These are phyloP conservation scores for Anoplolepis gracilipes DNA, from an alignment of 1,140 invertebrate genomes.

Conservation along the genomic window DNA sequence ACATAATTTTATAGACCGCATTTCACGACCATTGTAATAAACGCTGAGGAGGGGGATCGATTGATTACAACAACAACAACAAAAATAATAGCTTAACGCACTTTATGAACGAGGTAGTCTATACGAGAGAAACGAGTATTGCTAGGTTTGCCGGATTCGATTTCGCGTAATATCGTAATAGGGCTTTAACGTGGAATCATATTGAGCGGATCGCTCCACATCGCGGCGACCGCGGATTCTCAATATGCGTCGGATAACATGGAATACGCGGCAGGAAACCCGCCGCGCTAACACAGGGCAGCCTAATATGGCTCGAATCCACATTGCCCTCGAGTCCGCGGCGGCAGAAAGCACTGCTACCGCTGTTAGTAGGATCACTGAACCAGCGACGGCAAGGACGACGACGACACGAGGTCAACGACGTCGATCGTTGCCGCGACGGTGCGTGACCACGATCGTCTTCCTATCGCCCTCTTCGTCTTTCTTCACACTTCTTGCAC, in stretches of 20 bases:
- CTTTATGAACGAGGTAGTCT: constrained; percentile 42
- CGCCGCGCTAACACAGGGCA: constrained; percentile 60
- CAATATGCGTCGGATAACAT: constrained; percentile 75
- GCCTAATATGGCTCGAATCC: constrained; percentile 81
- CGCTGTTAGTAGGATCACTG: constrained; percentile 18
- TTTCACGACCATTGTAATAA: constrained; percentile 4
- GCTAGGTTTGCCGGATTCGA: background rate
- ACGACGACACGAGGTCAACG: constrained; percentile 29
- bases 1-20: constrained; percentile 7
- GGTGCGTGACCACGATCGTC: constrained; percentile 46
- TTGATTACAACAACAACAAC: constrained; percentile 41
- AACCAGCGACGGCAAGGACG: constrained; percentile 29
- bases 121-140: background rate
- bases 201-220: constrained; percentile 73
- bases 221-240: constrained; percentile 69
- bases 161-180: constrained; percentile 62
- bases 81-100: too few species aligned
- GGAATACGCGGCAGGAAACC: constrained; percentile 72
- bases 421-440: constrained; percentile 54
- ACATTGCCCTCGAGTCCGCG: constrained; percentile 72
- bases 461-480: constrained; percentile 1
- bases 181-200: constrained; percentile 72
- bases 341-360: constrained; percentile 65
- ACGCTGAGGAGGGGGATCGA: background rate
- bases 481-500: constrained; percentile 52